Evolutionary conservation across 1,140 invertebrate species (phyloP), one percentile per base, ranked within the genome.

Genomic region (Panagrolaimus sp.): DNA sequence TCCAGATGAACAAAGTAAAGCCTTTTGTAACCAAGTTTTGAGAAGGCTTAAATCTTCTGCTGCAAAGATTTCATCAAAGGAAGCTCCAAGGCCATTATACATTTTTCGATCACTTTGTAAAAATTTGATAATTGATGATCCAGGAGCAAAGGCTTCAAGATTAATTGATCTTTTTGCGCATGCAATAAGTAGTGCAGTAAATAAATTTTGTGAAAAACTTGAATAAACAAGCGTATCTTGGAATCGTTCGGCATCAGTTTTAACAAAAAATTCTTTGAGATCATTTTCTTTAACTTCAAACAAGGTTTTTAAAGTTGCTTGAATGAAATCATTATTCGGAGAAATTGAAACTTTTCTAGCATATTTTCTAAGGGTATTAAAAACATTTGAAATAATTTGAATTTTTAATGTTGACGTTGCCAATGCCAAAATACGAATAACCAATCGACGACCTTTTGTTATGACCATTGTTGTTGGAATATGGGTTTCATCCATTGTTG

Each of bases 181-280:
- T 26, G 65, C 46, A 12, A 68, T 28, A 38, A 71, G 66, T 7
- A 70, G 26, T 14, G 65, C 67, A 1, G 67, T 21, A 21, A 73
- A 62, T 21, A 71, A 24, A 26, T 73, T 69, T 44, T 69, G n/a
- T 12, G 66, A 43, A 43, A 73, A 68, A 21, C 63, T 69, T 21
- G 43, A 63, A 17, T 69, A 58, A 0, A 63, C n/a, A 8, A 69
- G 28, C n/a, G 58, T 58, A 24, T 62, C 63, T 21, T 69, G 55
- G 15, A 69, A 28, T 17, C n/a, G 44, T 43, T 69, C 67, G 14
- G 63, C 44, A 45, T 63, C 63, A 15, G 63, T n/a, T 24, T 45
- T 44, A 15, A 28, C 55, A 46, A 69, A 58, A 10, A 69, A 32
- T n/a, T 46, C 38, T 17, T 62, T 48, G 44, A 69, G 58, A 32